phyloP scores from a whole-genome alignment of 2,113 vertebrate species.

The Heteronetta atricapilla region DNA sequence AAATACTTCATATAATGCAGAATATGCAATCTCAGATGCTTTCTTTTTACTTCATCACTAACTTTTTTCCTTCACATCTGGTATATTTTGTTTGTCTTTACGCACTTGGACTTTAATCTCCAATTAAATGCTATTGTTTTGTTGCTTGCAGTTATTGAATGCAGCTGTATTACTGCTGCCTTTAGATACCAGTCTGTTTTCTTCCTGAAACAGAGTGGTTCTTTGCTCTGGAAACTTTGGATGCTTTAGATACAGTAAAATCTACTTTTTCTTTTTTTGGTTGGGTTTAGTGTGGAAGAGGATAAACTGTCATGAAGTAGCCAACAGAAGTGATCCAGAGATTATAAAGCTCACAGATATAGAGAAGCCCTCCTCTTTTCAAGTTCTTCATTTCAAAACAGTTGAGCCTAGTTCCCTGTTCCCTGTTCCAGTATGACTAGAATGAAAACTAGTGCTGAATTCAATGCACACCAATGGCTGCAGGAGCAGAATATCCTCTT shows the following conservation, averaged over 20 bases:
- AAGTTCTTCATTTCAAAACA: neutral
- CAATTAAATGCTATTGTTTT: neutral
- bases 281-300: neutral
- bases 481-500: conserved; percentile 4
- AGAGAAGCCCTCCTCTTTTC: neutral
- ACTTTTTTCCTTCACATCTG: neutral
- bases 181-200: neutral
- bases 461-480: neutral
- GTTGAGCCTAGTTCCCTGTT: neutral
- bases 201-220: neutral
- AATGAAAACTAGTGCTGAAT: neutral
- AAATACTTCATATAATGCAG: too few species aligned
- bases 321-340: neutral
- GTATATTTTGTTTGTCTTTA: neutral
- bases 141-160: neutral
- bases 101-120: neutral
- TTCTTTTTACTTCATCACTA: neutral
- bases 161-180: neutral
- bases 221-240: neutral
- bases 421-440: neutral
- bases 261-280: neutral
- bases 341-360: neutral
- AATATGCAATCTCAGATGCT: neutral
- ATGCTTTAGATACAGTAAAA: neutral
- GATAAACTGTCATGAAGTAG: neutral